Evolutionary conservation across 2,888 invertebrate genomes (phyloP), one percentile per base, ranked within the genome.

Genomic region (Amiota minor): DNA sequence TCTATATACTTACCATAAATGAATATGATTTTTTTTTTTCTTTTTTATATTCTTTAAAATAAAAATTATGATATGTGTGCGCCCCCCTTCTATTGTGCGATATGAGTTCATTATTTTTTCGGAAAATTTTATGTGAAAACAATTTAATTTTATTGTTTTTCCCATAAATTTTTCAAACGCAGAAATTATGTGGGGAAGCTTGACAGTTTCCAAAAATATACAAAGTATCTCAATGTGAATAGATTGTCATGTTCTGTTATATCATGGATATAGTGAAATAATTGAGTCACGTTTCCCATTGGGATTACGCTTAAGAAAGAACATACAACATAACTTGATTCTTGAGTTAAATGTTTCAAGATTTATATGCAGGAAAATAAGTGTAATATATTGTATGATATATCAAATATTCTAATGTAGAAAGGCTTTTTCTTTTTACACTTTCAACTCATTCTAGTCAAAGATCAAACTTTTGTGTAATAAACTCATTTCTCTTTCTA

Each of bases 111-210:
- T 86, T 87, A 86, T 86, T 84, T 81, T 78, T 76, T 78, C 79
- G 76, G 72, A 73, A 70, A 75, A 72, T 46, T 35, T 35, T 75
- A 87, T 87, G 84, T 79, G 81, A 83, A 87, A 87, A 88, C 88
- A 86, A 88, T 87, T 88, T 88, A 86, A 86, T 87, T 87, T 87
- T 87, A 87, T 86, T 88, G 85, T 81, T 86, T 86, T 87, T 78
- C 81, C 75, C 87, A 88, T 87, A 86, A 87, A 88, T 85, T 83
- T 75, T 56, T 53, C 53, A 59, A 59, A 59, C 20, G 59, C 59
- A 59, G 2, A 59, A 59, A 59, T 59, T 59, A 59, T 59, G 20
- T 20, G 2, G 59, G 1, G 20, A 53, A 53, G 59, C 20, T 20
- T 59, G 12, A n/a, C 1, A 50, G 11, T 50, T 12, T 6, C 14